Evolutionary conservation across 2,113 vertebrate genomes (phyloP), one percentile per base, ranked within the genome.

Genomic region (Sorex fumeus): DNA sequence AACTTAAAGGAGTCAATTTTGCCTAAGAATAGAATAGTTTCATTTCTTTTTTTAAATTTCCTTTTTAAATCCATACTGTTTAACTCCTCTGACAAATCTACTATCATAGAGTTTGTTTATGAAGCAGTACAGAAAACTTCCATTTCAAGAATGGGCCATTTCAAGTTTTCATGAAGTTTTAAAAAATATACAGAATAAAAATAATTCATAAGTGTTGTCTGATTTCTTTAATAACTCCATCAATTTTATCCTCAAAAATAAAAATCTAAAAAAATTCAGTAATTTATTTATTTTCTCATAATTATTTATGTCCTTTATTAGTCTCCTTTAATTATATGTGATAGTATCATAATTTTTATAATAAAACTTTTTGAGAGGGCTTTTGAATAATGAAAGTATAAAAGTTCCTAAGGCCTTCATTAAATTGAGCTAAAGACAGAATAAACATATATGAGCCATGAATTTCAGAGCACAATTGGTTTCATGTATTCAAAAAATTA

Each of bases 401-500:
- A 91, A 93, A 94, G 87, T 77, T 81, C 91, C 78, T 93, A 64
- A 95, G 53, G 10, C 70, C 36, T 74, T 93, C 84, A 91, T 92
- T 93, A 91, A 93, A 87, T 92, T 92, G 66, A 75, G 85, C 64
- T 74, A 81, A 78, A 88, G 11, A n/a, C 30, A 85, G 75, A 75
- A 30, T 6, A 2, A 71, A 84, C 76, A 62, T 70, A 93, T 71
- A 70, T 70, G 74, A 93, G 12, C 85, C n/a, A 71, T n/a, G 34
- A 82, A 94, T 34, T 40, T 96, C 87, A 87, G 57, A 91, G 62
- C 34, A 36, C 53, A 91, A 21, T 28, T 93, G 66, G 25, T 85
- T 93, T 95, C 40, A 71, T 94, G 57, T 93, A 95, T 92, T 82
- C 88, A 97, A 95, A 95, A 87, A 60, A 95, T 95, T 84, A 95